Percentiles rank a stretch among this genome's conserved stretches.
These are phyloP conservation scores for Theocolax elegans DNA, from an alignment of 1,140 invertebrate species.

Conservation along the genomic window DNA sequence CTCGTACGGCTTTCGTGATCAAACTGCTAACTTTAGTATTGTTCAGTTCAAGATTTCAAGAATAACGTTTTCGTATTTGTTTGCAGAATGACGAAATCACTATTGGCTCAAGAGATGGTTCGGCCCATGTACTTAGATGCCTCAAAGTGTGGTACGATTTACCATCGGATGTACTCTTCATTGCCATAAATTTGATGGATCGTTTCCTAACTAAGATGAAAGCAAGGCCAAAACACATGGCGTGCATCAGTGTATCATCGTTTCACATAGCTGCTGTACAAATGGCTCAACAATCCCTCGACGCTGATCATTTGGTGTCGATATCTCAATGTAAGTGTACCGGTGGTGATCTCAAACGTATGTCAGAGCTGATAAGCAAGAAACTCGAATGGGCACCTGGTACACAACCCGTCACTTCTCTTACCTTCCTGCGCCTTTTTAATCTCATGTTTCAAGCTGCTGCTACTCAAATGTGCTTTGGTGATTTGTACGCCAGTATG, in stretches of 20 bases:
- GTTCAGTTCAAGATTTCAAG: too few relatives aligned
- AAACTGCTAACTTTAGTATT: too few relatives aligned
- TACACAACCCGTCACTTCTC: conserved; percentile 71
- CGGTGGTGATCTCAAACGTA: conserved; percentile 77
- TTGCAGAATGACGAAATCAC: conserved; percentile 75
- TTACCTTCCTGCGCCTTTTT: conserved; percentile 76
- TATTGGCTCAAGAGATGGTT: conserved; percentile 78
- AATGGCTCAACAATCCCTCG: conserved; percentile 59
- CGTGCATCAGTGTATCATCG: conserved; percentile 77
- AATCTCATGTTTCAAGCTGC: conserved; percentile 71
- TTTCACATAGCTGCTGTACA: conserved; percentile 74
- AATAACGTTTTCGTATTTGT: neutral
- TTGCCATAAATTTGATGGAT: conserved; percentile 82
- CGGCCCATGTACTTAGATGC: conserved; percentile 81
- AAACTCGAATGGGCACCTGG: conserved; percentile 75
- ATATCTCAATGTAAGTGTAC: conserved; percentile 81
- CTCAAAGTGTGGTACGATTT: conserved; percentile 86
- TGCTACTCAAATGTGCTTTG: conserved; percentile 65
- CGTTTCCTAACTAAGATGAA: conserved; percentile 80
- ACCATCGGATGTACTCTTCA: conserved; percentile 80
- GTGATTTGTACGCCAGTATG: conserved; percentile 63
- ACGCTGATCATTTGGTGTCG: conserved; percentile 67
- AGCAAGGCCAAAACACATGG: conserved; percentile 76
- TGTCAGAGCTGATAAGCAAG: conserved; percentile 77
- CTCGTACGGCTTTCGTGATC: too few relatives aligned